A percentile compares a stretch with the other conserved stretches of the same genome.
phyloP scores from a whole-genome alignment of 2,113 vertebrate genomes.

The Arvicanthis niloticus region DNA sequence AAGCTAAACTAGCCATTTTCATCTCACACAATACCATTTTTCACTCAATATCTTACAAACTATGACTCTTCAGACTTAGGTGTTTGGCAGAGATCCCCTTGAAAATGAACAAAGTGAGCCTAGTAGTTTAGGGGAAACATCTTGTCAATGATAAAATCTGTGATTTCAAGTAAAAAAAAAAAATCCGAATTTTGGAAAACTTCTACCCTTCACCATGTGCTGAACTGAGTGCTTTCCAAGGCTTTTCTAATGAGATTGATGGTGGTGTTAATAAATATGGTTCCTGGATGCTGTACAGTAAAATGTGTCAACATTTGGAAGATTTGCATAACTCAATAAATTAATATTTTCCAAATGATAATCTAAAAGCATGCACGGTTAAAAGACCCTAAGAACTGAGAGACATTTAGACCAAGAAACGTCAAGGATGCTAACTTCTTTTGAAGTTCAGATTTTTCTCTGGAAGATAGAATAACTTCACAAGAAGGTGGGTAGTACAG shows the following conservation, averaged over 20 bases:
- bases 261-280: background rate
- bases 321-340: background rate
- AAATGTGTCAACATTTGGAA: background rate
- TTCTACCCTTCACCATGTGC: background rate
- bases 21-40: too few relatives aligned
- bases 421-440: background rate
- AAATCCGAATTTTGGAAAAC: background rate
- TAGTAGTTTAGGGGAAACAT: background rate
- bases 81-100: background rate
- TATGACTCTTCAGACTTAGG: background rate
- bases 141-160: background rate
- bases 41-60: background rate
- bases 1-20: background rate
- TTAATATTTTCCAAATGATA: background rate
- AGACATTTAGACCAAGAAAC: background rate
- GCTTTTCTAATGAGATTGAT: background rate
- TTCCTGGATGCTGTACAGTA: background rate
- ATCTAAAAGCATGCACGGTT: background rate
- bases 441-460: background rate
- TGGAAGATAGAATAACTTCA: background rate
- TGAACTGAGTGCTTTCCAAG: background rate
- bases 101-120: background rate
- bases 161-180: background rate
- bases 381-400: background rate
- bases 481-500: background rate